These are phyloP conservation scores for Psettodes erumei DNA, from an alignment of 2,113 vertebrate genomes.

Conservation along the genomic window DNA sequence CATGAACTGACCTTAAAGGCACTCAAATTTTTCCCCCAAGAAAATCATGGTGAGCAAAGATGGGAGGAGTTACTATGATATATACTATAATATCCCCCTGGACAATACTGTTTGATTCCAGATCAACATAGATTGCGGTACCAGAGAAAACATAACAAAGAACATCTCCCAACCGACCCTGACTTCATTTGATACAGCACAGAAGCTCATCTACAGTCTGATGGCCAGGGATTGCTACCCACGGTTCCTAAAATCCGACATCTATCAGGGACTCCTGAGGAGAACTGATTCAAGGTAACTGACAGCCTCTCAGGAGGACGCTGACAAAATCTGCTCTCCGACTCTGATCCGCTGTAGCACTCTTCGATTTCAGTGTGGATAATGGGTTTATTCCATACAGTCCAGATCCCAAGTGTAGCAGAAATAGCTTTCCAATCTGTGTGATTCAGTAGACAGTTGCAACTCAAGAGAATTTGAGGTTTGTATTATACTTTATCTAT, in stretches of 20 bases:
- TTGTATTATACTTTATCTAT: conserved; percentile 54
- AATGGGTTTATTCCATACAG: conserved; percentile 59
- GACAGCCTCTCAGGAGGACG: conserved; percentile 22
- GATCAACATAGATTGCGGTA: conserved; percentile 94
- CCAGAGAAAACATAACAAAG: conserved; percentile 90
- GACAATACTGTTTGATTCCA: conserved; percentile 71
- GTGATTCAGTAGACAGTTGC: conserved; percentile 67
- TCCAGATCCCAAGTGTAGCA: conserved; percentile 35
- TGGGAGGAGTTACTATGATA: conserved; percentile 14
- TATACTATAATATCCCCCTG: conserved; percentile 4
- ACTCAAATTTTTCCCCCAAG: not conserved
- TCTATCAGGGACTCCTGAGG: conserved; percentile 82
- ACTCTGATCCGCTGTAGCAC: conserved; percentile 55
- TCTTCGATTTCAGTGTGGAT: conserved; percentile 61
- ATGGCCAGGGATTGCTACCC: conserved; percentile 97
- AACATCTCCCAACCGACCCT: conserved; percentile 88
- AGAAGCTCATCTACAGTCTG: conserved; percentile 90
- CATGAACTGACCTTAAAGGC: not conserved
- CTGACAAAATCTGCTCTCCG: conserved; percentile 31
- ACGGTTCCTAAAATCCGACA: conserved; percentile 90
- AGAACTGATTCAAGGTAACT: conserved; percentile 69
- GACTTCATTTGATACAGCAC: conserved; percentile 90
- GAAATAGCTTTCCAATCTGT: conserved; percentile 52
- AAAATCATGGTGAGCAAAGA: conserved; percentile 13
- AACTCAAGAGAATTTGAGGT: conserved; percentile 28